Evolutionary conservation across 2,113 vertebrate genomes (phyloP).

Genomic region (Pterocles burchelli): DNA sequence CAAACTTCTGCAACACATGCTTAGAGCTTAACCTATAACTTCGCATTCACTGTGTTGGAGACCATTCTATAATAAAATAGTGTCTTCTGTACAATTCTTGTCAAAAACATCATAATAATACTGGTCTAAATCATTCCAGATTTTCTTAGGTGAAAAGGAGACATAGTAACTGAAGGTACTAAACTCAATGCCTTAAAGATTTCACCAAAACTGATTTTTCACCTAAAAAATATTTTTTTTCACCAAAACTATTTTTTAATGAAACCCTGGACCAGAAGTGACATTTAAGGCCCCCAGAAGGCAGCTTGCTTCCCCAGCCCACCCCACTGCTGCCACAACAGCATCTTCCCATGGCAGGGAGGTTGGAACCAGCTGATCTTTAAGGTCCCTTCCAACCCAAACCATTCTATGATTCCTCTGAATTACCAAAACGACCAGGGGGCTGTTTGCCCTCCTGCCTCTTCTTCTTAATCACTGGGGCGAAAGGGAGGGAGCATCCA

Average conservation of each 20-base stretch:
- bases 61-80: not conserved
- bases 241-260: not conserved
- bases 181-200: not conserved
- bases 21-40: not conserved
- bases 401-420: not conserved
- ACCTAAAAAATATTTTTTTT: no score
- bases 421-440: accelerated
- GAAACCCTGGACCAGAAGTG: not conserved
- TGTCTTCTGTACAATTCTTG: not conserved
- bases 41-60: not conserved
- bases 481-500: not conserved
- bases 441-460: not conserved
- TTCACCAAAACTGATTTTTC: not conserved
- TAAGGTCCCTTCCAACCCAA: no score
- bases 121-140: not conserved
- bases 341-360: not conserved
- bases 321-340: not conserved
- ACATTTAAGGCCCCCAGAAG: not conserved
- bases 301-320: not conserved
- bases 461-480: not conserved
- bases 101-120: not conserved
- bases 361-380: no score
- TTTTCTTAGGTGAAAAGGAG: not conserved
- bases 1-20: not conserved
- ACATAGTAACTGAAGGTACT: not conserved